Percentiles rank a stretch among this genome's conserved stretches.
Conservation (phyloP, 2,888 invertebrate species). For the Sisyra terminalis region DNA sequence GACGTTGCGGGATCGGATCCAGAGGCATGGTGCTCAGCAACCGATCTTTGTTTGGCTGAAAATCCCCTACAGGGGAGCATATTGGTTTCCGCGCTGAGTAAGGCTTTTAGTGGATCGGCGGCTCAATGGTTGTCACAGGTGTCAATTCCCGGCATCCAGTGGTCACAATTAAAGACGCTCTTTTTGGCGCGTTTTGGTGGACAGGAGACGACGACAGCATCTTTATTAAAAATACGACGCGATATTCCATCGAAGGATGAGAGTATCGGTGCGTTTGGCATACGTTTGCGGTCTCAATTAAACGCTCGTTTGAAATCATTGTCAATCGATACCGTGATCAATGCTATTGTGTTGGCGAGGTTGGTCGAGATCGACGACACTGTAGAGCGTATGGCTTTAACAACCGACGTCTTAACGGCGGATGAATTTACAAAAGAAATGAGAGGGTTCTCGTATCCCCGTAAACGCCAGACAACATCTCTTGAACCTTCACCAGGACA, state of each 20-base stretch:
- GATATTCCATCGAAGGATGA: not conserved
- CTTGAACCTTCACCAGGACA: not conserved
- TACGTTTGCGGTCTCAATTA: not conserved
- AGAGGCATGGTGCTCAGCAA: constrained; percentile 8
- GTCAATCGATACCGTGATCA: not conserved
- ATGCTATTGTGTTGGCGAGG: not conserved
- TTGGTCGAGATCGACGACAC: not conserved
- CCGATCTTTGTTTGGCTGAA: constrained; percentile 9
- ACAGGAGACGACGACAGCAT: not conserved
- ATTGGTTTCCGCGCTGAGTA: constrained; percentile 9
- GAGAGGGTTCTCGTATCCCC: not conserved
- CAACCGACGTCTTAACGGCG: not conserved
- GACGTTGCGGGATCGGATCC: constrained; percentile 2
- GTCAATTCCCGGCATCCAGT: not conserved
- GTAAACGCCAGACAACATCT: not conserved
- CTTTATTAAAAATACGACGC: not conserved
- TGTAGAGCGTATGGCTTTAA: not conserved
- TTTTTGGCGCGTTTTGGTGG: constrained; percentile 1
- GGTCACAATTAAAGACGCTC: not conserved
- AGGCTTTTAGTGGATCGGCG: constrained; percentile 7
- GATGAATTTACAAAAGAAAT: not conserved
- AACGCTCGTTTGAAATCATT: not conserved
- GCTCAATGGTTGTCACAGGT: constrained; percentile 5
- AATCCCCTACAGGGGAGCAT: constrained; percentile 8
- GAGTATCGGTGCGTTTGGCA: not conserved